Percentiles rank a stretch among this genome's conserved stretches.
Conservation (phyloP, 1,140 invertebrate species). For the Aphaenogaster ashmeadi region DNA sequence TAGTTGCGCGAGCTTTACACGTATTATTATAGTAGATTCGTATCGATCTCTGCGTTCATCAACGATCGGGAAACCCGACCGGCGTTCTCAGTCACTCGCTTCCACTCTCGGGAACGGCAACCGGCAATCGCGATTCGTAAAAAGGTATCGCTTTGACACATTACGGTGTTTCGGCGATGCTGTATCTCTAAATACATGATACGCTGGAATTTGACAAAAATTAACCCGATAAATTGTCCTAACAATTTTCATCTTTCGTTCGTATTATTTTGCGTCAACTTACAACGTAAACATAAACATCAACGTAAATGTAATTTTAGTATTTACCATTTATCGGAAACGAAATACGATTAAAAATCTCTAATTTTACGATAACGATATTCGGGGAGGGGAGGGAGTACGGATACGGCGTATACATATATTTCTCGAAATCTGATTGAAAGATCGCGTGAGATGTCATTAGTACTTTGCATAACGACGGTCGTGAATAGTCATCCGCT, state of each 20-base stretch:
- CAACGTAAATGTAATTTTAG: conserved; percentile 13
- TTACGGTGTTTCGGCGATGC: not conserved
- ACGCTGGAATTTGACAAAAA: not conserved
- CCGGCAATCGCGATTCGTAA: conserved; percentile 20
- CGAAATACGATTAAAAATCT: conserved; percentile 18
- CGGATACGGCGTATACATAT: not conserved
- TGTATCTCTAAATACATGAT: not conserved
- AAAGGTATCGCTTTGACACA: conserved; percentile 40
- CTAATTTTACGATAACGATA: conserved; percentile 1
- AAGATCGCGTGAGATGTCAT: conserved; percentile 70
- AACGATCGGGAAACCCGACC: not conserved
- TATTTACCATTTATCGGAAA: not conserved
- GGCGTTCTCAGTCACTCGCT: not conserved
- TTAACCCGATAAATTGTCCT: not conserved
- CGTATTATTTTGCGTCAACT: not conserved
- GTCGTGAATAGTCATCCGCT: not conserved
- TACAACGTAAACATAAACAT: not conserved
- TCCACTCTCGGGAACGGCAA: conserved; percentile 3
- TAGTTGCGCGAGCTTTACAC: not conserved
- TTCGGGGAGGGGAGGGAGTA: not conserved
- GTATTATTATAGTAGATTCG: conserved; percentile 4
- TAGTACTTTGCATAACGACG: conserved; percentile 34
- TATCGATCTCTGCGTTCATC: conserved; percentile 14
- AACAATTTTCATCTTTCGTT: not conserved
- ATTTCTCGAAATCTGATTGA: conserved; percentile 57